phyloP scores from a whole-genome alignment of 2,888 invertebrate species.

The Erebia palarica region DNA sequence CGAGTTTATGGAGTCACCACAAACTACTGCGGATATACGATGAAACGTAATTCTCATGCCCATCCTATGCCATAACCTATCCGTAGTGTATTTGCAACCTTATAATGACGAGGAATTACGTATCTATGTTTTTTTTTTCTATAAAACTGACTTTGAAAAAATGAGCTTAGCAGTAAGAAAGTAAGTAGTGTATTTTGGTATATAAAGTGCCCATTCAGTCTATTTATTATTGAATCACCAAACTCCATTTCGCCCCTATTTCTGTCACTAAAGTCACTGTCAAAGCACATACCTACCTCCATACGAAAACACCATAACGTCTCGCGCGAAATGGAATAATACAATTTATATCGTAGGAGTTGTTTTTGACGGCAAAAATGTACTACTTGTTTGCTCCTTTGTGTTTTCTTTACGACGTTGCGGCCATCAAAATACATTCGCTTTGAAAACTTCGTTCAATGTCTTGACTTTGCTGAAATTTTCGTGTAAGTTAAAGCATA shows the following conservation, averaged over 20 bases:
- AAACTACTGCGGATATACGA: no score
- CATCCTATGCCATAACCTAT: no score
- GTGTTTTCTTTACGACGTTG: slow-evolving; percentile 52
- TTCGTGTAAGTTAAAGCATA: no score
- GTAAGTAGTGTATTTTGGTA: neutral
- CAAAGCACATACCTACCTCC: slow-evolving; percentile 33
- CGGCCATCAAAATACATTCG: slow-evolving; percentile 45
- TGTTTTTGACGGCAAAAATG: slow-evolving; percentile 70
- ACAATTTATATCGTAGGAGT: slow-evolving; percentile 70
- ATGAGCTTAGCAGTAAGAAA: neutral
- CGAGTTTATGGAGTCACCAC: no score
- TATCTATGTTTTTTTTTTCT: no score
- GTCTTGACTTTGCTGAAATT: no score
- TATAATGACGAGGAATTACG: no score
- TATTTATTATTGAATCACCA: slow-evolving; percentile 31
- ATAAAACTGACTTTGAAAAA: no score
- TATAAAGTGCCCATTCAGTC: neutral
- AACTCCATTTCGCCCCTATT: slow-evolving; percentile 25
- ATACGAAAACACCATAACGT: slow-evolving; percentile 43
- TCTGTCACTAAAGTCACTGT: slow-evolving; percentile 32
- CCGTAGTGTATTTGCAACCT: no score
- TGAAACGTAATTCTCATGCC: no score
- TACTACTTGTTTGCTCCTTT: slow-evolving; percentile 64
- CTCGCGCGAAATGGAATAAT: slow-evolving; percentile 59
- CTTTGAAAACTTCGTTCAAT: neutral